Evolutionary conservation across 1,140 invertebrate species (phyloP), one percentile per base, ranked within the genome.

Genomic region (Venturia canescens): DNA sequence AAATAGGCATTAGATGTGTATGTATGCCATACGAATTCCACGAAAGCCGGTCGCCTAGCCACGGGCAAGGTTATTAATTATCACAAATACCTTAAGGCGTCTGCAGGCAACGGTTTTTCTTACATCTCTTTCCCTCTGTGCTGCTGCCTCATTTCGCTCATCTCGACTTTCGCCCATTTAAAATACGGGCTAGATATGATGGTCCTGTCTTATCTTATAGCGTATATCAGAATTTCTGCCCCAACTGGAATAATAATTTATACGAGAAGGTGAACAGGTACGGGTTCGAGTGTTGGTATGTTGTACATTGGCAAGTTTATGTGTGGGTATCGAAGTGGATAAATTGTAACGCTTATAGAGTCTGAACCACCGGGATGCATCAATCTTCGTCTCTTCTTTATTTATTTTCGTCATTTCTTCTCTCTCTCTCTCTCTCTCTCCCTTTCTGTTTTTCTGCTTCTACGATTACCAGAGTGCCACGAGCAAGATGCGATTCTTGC

Each of bases 21-120:
- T 26, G 23, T 34, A 75, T 66, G 44, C 57, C 60, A 81, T 81
- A 75, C 74, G 77, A 67, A 81, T 78, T 81, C 80, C 80, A 53
- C 71, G 75, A 75, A 81, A 81, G 80, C 76, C 66, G 76, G 66
- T 44, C 66, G 74, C 50, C 72, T 76, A 15, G 50, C 74, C 74
- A 27, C 26, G 50, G 74, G 74, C 74, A 76, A 76, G 71, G 82
- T 83, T 81, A 83, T 83, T 83, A 83, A 83, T 83, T 83, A 81
- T 81, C 80, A 48, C 77, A 81, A 83, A 83, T 81, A 81, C 44
- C 63, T 71, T 27, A 53, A 76, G 53, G 50, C 74, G 74, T 57
- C 74, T 63, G 60, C 74, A 26, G 50, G 71, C 71, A 57, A 57
- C 71, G 50, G 70, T 38, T 72, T 26, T 72, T 50, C 70, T 27